These are phyloP conservation scores for Macrotus californicus DNA, from an alignment of 2,113 vertebrate species.

Conservation along the genomic window DNA sequence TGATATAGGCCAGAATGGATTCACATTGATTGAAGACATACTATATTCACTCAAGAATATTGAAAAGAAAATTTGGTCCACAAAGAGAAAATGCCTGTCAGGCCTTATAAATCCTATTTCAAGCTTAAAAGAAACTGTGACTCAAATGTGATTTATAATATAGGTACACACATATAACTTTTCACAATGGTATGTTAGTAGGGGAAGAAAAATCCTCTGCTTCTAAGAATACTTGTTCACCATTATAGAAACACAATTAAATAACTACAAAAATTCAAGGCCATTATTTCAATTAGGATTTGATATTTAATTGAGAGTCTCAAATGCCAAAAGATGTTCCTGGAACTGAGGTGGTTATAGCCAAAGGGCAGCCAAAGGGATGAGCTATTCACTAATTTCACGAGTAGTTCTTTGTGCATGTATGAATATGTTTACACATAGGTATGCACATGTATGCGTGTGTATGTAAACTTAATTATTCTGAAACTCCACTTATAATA, in stretches of 20 bases:
- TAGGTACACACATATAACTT: neutral
- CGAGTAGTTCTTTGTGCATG: neutral
- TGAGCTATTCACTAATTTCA: neutral
- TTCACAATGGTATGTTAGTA: neutral
- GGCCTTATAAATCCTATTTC: slow-evolving; percentile 44
- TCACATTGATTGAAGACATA: slow-evolving; percentile 40
- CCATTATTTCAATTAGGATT: neutral
- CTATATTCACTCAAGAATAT: slow-evolving; percentile 32
- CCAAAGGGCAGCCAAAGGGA: neutral
- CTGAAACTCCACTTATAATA: neutral
- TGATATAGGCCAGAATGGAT: slow-evolving; percentile 38
- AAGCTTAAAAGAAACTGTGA: slow-evolving; percentile 15
- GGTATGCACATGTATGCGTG: neutral
- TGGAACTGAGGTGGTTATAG: neutral
- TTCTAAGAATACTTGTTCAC: neutral
- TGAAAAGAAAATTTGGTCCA: slow-evolving; percentile 38
- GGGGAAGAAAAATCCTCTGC: neutral
- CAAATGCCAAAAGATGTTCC: neutral
- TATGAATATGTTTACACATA: neutral
- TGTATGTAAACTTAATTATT: neutral
- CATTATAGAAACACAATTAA: neutral
- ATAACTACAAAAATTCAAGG: neutral
- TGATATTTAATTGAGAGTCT: neutral
- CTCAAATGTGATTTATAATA: slow-evolving; percentile 42
- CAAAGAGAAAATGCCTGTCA: slow-evolving; percentile 29